Evolutionary conservation across 2,113 vertebrate genomes (phyloP).

Genomic region (Ailuropoda melanoleuca): DNA sequence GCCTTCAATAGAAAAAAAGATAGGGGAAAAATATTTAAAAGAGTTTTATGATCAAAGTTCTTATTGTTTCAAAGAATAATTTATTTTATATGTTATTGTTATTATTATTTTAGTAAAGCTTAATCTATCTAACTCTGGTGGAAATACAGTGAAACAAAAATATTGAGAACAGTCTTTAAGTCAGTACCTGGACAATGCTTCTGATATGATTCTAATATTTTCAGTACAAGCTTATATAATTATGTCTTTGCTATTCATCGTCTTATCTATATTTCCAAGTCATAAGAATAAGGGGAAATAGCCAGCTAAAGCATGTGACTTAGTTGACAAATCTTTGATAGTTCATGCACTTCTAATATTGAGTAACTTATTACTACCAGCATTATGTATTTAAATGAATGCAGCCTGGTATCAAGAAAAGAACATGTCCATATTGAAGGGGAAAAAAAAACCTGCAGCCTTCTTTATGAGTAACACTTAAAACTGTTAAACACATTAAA

Average conservation of each 20-base stretch:
- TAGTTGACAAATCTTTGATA: conserved; percentile 71
- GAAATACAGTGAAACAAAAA: conserved; percentile 24
- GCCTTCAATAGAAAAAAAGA: not conserved
- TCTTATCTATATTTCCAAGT: conserved; percentile 79
- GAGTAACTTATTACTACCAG: conserved; percentile 75
- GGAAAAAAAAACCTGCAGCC: conserved; percentile 61
- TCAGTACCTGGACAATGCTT: conserved; percentile 41
- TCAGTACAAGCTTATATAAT: conserved; percentile 61
- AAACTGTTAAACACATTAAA: conserved; percentile 87
- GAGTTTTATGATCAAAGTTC: not conserved
- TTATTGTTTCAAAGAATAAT: not conserved
- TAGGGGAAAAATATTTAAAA: not conserved
- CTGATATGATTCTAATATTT: conserved; percentile 66
- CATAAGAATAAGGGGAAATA: conserved; percentile 71
- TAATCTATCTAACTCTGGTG: not conserved
- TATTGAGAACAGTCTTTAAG: conserved; percentile 34
- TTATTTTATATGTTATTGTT: not conserved
- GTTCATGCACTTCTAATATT: conserved; percentile 75
- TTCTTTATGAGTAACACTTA: conserved; percentile 81
- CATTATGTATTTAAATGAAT: conserved; percentile 83
- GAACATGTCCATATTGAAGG: conserved; percentile 77
- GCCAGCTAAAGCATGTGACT: conserved; percentile 80
- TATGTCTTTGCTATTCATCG: conserved; percentile 70
- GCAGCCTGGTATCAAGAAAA: conserved; percentile 75
- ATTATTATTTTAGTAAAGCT: not conserved